These are phyloP conservation scores for Rhyacophila brunnea DNA, from an alignment of 1,140 invertebrate genomes.

Conservation along the genomic window DNA sequence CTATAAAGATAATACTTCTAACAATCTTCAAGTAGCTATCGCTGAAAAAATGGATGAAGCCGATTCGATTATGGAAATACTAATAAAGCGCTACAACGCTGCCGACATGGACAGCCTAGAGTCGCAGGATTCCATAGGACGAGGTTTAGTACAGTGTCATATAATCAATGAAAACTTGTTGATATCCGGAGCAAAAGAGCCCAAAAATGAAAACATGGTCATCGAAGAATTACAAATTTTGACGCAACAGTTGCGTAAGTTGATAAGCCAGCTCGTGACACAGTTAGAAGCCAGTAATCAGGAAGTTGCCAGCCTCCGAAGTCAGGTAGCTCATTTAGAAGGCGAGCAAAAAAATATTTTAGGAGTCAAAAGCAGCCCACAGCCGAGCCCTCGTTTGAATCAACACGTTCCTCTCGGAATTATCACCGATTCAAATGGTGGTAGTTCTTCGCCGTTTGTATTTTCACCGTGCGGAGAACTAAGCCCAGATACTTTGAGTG, in stretches of 20 bases:
- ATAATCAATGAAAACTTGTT: constrained; percentile 39
- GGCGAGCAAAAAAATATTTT: constrained; percentile 48
- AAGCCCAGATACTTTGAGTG: constrained; percentile 40
- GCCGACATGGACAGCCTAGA: constrained; percentile 33
- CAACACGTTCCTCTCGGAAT: constrained; percentile 34
- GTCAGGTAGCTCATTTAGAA: constrained; percentile 52
- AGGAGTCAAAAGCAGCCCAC: constrained; percentile 38
- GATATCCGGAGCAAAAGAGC: constrained; percentile 51
- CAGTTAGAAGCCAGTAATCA: constrained; percentile 60
- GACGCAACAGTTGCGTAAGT: constrained; percentile 57
- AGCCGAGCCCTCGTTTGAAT: constrained; percentile 7
- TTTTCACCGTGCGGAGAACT: constrained; percentile 47
- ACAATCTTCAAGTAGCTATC: constrained; percentile 54
- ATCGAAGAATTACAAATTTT: constrained; percentile 62
- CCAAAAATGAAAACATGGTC: constrained; percentile 57
- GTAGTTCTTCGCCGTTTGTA: constrained; percentile 45
- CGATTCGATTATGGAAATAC: constrained; percentile 56
- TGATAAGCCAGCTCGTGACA: constrained; percentile 57
- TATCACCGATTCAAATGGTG: constrained; percentile 43
- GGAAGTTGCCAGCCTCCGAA: constrained; percentile 56
- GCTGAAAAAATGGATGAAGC: constrained; percentile 63
- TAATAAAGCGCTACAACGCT: constrained; percentile 40
- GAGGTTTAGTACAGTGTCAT: constrained; percentile 32
- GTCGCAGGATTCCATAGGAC: constrained; percentile 36
- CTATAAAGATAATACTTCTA: constrained; percentile 46